phyloP scores from a whole-genome alignment of 2,113 vertebrate genomes.

The Puma concolor region DNA sequence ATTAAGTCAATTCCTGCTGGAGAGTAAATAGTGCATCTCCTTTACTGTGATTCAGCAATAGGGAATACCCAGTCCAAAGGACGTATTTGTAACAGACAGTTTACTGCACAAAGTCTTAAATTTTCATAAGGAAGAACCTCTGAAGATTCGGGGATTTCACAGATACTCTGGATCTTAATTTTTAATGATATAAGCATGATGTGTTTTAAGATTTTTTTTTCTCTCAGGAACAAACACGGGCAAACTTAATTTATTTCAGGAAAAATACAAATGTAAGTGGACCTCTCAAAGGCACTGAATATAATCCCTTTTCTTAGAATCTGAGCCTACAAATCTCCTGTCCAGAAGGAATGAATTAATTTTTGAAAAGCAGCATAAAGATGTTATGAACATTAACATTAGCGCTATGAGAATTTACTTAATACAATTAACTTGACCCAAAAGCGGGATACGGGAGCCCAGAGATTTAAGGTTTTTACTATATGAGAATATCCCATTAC shows the following conservation, averaged over 20 bases:
- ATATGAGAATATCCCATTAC: not conserved
- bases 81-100: not conserved
- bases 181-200: not conserved
- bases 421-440: conserved; percentile 14
- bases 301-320: conserved; percentile 69
- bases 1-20: not conserved
- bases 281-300: conserved; percentile 49
- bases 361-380: conserved; percentile 30
- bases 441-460: not conserved
- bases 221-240: not conserved
- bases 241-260: conserved; percentile 59
- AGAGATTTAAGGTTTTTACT: not conserved
- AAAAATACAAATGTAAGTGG: conserved; percentile 38
- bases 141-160: conserved; percentile 20
- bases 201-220: not conserved
- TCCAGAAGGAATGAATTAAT: conserved; percentile 71
- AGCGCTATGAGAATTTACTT: not conserved
- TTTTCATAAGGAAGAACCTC: conserved; percentile 52
- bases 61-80: not conserved
- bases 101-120: conserved; percentile 46
- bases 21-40: not conserved
- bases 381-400: not conserved
- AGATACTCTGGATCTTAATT: conserved; percentile 43
- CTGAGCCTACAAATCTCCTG: conserved; percentile 47
- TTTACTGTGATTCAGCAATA: not conserved